Percentiles rank a stretch among this genome's conserved stretches.
These are phyloP conservation scores for Acrobasis suavella DNA, from an alignment of 2,888 invertebrate species.

Conservation along the genomic window DNA sequence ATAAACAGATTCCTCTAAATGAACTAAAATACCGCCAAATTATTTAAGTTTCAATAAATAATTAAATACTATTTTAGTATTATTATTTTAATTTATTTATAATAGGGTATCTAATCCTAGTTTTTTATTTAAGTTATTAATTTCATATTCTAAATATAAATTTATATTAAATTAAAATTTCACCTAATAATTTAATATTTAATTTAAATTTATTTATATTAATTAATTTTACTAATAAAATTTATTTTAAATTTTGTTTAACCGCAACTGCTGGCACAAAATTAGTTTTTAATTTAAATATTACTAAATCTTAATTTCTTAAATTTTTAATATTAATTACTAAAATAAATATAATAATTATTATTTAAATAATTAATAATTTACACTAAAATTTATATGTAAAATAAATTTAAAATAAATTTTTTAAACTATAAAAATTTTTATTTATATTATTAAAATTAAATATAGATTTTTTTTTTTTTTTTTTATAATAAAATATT, in stretches of 20 bases:
- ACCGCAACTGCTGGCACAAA: conserved; percentile 88
- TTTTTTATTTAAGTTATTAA: conserved; percentile 77
- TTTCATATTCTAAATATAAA: conserved; percentile 54
- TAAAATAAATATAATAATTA: conserved; percentile 44
- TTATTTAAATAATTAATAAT: conserved; percentile 63
- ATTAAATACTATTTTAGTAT: conserved; percentile 82
- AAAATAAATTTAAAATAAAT: conserved; percentile 79
- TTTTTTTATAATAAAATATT: conserved; percentile 45
- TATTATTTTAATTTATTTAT: conserved; percentile 77
- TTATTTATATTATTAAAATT: conserved; percentile 43
- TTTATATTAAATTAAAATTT: conserved; percentile 80
- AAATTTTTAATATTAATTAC: conserved; percentile 82
- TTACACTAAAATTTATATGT: conserved; percentile 79
- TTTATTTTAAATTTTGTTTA: conserved; percentile 84
- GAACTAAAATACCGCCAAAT: conserved; percentile 87
- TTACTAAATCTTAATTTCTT: conserved; percentile 84
- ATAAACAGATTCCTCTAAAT: conserved; percentile 86
- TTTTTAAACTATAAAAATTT: conserved; percentile 76
- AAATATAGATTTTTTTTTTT: conserved; percentile 61
- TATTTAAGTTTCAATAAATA: conserved; percentile 85
- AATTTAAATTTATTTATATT: conserved; percentile 58
- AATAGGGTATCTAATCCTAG: conserved; percentile 88
- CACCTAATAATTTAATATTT: conserved; percentile 78
- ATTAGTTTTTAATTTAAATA: conserved; percentile 82
- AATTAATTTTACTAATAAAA: conserved; percentile 65